These are phyloP conservation scores for Calameuta filiformis DNA, from an alignment of 2,888 invertebrate genomes.

Conservation along the genomic window DNA sequence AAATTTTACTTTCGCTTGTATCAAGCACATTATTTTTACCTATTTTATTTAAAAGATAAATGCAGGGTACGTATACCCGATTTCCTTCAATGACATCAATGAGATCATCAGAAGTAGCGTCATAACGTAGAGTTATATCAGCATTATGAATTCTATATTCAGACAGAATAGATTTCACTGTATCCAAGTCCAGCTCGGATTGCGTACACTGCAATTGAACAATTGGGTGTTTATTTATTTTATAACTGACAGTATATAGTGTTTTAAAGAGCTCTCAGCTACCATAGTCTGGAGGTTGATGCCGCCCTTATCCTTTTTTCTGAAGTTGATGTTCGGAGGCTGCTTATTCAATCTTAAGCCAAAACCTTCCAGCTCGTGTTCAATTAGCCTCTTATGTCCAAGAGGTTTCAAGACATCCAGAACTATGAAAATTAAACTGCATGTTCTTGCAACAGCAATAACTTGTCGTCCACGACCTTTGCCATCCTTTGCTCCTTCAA, in stretches of 20 bases:
- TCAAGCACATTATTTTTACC: slow-evolving; percentile 68
- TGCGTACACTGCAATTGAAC: slow-evolving; percentile 76
- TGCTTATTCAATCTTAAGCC: slow-evolving; percentile 95
- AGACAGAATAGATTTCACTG: slow-evolving; percentile 94
- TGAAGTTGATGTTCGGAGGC: slow-evolving; percentile 96
- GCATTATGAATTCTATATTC: slow-evolving; percentile 99
- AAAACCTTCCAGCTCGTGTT: slow-evolving; percentile 99
- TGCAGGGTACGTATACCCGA: slow-evolving; percentile 97
- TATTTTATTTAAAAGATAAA: slow-evolving; percentile 98
- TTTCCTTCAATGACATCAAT: slow-evolving; percentile 99
- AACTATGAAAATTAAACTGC: slow-evolving; percentile 97
- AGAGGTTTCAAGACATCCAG: slow-evolving; percentile 97
- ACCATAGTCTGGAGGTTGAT: slow-evolving; percentile 94
- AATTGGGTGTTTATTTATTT: slow-evolving; percentile 15
- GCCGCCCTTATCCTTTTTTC: slow-evolving; percentile 98
- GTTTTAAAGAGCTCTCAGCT: slow-evolving; percentile 33
- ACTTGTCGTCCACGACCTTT: slow-evolving; percentile 99
- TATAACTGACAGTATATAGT: slow-evolving; percentile 1
- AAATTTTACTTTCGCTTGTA: slow-evolving; percentile 33
- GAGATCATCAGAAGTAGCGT: slow-evolving; percentile 96
- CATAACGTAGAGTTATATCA: slow-evolving; percentile 93
- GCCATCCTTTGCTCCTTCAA: slow-evolving; percentile 99
- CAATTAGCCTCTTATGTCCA: slow-evolving; percentile 94
- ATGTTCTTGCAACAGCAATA: slow-evolving; percentile 98
- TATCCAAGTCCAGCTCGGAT: slow-evolving; percentile 92